phyloP scores from a whole-genome alignment of 2,888 invertebrate genomes.

The Caenorhabditis sp. region DNA sequence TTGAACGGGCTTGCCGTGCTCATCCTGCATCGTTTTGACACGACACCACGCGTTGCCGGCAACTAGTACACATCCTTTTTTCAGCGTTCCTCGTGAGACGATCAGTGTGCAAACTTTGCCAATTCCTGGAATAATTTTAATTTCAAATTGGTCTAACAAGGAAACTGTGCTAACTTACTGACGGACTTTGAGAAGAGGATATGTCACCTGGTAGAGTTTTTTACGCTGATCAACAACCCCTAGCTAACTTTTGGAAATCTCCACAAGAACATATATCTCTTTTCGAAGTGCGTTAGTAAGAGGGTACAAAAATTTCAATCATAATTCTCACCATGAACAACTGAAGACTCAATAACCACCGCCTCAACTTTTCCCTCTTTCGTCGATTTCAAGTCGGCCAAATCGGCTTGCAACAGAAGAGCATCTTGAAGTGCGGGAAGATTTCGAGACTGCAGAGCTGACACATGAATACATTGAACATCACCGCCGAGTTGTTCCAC shows the following conservation, averaged over 20 bases:
- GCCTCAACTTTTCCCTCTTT: slow-evolving; percentile 86
- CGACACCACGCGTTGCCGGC: slow-evolving; percentile 82
- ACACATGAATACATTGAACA: slow-evolving; percentile 87
- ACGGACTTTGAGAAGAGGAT: no score
- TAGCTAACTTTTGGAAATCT: no score
- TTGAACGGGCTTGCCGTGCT: slow-evolving; percentile 53
- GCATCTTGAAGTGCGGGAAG: slow-evolving; percentile 73
- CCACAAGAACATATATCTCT: no score
- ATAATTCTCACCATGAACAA: slow-evolving; percentile 75
- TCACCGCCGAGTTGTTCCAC: slow-evolving; percentile 91
- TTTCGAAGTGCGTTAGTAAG: no score
- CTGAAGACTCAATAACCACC: slow-evolving; percentile 85
- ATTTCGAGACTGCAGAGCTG: slow-evolving; percentile 79
- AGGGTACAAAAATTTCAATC: no score
- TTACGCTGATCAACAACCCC: no score
- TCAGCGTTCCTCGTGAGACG: slow-evolving; percentile 85
- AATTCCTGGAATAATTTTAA: slow-evolving; percentile 41
- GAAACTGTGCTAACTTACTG: no score
- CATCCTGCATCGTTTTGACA: slow-evolving; percentile 75
- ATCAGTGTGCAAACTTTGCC: slow-evolving; percentile 85
- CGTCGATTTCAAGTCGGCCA: slow-evolving; percentile 87
- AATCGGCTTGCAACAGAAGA: slow-evolving; percentile 75
- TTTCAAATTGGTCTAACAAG: no score
- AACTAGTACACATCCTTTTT: slow-evolving; percentile 81
- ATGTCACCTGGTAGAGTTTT: no score